Base-by-base conservation (phyloP, 2,888 invertebrate genomes). In the Eilema griseolum region DNA sequence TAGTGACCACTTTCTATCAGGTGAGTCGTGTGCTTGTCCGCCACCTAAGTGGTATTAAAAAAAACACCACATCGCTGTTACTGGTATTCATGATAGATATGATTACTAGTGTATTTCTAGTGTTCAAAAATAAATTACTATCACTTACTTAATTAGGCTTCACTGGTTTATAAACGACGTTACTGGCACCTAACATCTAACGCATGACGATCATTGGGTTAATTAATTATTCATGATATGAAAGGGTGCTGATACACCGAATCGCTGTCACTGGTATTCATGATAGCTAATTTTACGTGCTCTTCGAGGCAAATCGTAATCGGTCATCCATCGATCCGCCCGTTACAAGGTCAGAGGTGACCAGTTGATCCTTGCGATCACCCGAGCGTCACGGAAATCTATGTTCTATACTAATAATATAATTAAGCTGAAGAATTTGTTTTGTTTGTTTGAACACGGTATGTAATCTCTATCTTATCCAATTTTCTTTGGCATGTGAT, bases 281-380 rank as follows among this genome's bases (percentile, higher is more conserved):
- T 8, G 65, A 67, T 46, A 24, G 23, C 60, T 11, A 37, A 57
- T 52, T 52, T 52, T 52, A 52, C n/a, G 52, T 52, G 52, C 52
- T 52, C n/a, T 52, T 52, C 52, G 52, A 10, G 52, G 52, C 10
- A 52, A 52, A 52, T 52, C n/a, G 10, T 52, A 52, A 52, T 52
- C 52, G 52, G n/a, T 52, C 52, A 52, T 52, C 52, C n/a, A 52
- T 52, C 2, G 52, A 52, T 4, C 52, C 20, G n/a, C 10, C 52
- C 52, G 52, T 52, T n/a, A 46, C 46, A 46, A 46, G 52, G 52
- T 52, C 52, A n/a, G 52, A 52, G 52, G 8, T 52, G 52, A 8
- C 1, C 52, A 52, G 20, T 52, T 52, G 52, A 52, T 52, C 52
- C n/a, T 52, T 52, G n/a, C 52, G 10, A 52, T 10, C 52, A 10